Evolutionary conservation across 2,113 vertebrate species (phyloP).

Genomic region (Chaenogobius annularis): DNA sequence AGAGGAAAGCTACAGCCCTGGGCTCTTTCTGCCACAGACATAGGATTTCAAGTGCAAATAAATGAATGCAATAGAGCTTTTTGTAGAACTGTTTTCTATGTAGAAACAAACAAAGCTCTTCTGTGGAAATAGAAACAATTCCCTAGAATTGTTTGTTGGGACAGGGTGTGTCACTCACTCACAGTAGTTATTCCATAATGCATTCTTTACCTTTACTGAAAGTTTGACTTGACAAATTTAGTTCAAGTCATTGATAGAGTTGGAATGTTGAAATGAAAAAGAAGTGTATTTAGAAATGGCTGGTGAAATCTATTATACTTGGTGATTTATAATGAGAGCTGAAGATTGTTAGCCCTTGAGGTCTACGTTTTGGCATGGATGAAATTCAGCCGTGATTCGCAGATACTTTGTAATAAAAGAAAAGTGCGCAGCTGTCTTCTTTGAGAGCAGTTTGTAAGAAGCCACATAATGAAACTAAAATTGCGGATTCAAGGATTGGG

Average conservation of each 20-base stretch:
- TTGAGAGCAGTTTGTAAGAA: conserved; percentile 22
- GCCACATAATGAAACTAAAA: conserved; percentile 7
- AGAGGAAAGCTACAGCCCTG: conserved; percentile 74
- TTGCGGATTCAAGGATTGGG: not conserved
- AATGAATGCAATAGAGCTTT: not conserved
- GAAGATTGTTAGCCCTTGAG: conserved; percentile 33
- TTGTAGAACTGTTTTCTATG: too few species aligned
- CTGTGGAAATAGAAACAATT: too few species aligned
- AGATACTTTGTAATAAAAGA: conserved; percentile 33
- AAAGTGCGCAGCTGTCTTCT: conserved; percentile 49
- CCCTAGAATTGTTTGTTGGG: not conserved
- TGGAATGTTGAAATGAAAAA: not conserved
- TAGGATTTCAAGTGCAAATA: not conserved
- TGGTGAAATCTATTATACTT: not conserved
- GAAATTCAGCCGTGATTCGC: conserved; percentile 38
- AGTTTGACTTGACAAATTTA: not conserved
- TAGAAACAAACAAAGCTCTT: too few species aligned
- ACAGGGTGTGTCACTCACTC: not conserved
- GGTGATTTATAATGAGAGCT: conserved; percentile 54
- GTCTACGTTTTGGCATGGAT: conserved; percentile 53
- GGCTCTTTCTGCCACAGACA: conserved; percentile 68
- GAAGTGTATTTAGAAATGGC: too few species aligned
- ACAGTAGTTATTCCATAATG: not conserved
- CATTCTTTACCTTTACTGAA: too few species aligned
- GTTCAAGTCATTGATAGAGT: not conserved